These are phyloP conservation scores for Allolobophora icterica DNA, from an alignment of 2,888 invertebrate genomes.

Conservation along the genomic window DNA sequence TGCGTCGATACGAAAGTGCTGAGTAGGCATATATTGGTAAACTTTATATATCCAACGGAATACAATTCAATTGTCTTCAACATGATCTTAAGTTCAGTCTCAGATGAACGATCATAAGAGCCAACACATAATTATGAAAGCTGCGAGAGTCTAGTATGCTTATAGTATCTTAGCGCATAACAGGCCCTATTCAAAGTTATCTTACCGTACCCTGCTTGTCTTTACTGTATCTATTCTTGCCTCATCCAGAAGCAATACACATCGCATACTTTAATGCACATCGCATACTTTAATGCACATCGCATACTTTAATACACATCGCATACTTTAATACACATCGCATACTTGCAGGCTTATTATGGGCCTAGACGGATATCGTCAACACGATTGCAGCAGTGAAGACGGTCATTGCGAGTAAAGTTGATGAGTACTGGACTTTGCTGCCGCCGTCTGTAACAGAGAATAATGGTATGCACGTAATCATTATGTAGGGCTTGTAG, in stretches of 20 bases:
- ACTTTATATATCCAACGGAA: background rate
- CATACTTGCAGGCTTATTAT: background rate
- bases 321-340: no score
- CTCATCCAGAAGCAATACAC: background rate
- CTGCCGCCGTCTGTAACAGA: background rate
- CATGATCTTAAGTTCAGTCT: no score
- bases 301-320: no score
- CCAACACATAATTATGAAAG: no score
- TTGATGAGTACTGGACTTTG: background rate
- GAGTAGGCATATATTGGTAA: background rate
- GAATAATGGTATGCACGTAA: no score
- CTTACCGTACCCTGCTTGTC: background rate
- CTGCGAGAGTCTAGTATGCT: no score
- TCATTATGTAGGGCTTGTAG: no score
- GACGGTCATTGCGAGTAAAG: conserved; percentile 6
- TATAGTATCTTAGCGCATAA: no score
- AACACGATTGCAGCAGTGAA: conserved; percentile 2
- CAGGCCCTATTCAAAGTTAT: background rate
- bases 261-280: background rate
- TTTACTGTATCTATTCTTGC: background rate
- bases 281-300: no score
- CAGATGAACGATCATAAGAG: background rate
- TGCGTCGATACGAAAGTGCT: background rate
- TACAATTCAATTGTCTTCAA: background rate
- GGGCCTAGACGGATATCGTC: background rate